phyloP scores from a whole-genome alignment of 2,797 vertebrate species.

The Steatocranus sp. region DNA sequence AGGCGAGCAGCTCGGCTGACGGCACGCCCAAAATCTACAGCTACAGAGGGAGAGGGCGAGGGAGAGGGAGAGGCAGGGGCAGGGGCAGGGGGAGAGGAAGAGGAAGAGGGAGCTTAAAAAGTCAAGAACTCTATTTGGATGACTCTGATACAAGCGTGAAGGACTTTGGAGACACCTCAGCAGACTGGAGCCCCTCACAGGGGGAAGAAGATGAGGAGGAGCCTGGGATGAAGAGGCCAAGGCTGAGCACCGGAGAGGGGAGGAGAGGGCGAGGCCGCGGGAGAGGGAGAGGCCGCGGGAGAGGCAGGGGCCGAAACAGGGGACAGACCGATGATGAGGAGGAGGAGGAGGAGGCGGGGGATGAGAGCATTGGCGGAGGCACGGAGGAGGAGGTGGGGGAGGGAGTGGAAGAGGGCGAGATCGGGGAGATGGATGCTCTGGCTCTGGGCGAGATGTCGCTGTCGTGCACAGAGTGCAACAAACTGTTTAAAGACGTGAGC shows the following conservation, averaged over 20 bases:
- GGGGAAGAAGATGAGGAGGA: constrained; percentile 58
- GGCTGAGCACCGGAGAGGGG: constrained; percentile 5
- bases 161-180: constrained; percentile 49
- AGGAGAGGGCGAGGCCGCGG: constrained; percentile 33
- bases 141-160: constrained; percentile 47
- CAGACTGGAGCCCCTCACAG: constrained; percentile 63
- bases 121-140: not conserved
- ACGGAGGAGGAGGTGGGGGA: constrained; percentile 58
- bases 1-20: constrained; percentile 46
- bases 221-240: constrained; percentile 7
- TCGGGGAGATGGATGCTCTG: constrained; percentile 44
- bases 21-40: constrained; percentile 27
- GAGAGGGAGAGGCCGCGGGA: not conserved
- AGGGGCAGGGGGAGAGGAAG: constrained; percentile 13
- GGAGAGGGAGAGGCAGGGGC: constrained; percentile 40
- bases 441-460: constrained; percentile 75
- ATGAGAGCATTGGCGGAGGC: not conserved
- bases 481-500: constrained; percentile 92
- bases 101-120: not conserved
- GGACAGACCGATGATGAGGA: not conserved
- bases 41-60: constrained; percentile 24
- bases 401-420: constrained; percentile 53
- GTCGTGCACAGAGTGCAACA: constrained; percentile 87
- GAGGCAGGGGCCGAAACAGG: constrained; percentile 52
- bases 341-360: not conserved